These are phyloP conservation scores for Penelope pileata DNA, from an alignment of 2,113 vertebrate species.

Conservation along the genomic window DNA sequence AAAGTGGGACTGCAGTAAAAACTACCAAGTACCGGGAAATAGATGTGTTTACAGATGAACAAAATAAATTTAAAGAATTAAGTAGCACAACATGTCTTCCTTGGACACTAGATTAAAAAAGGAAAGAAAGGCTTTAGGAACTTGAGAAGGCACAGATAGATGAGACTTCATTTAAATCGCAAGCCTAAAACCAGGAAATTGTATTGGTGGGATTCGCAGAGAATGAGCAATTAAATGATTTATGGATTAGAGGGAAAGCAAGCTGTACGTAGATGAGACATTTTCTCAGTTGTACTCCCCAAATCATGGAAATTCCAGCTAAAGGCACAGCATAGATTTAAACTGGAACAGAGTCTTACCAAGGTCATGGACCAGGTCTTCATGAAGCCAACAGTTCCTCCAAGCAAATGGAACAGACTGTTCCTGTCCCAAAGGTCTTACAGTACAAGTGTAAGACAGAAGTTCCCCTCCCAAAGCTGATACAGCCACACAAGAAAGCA, in stretches of 20 bases:
- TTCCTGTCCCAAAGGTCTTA: background rate
- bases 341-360: background rate
- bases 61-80: background rate
- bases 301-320: background rate
- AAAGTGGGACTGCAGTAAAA: background rate
- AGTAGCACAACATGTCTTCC: background rate
- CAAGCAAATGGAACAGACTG: background rate
- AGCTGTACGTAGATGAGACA: background rate
- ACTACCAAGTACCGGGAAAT: background rate
- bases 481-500: background rate
- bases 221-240: background rate
- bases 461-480: background rate
- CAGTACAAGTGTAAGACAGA: background rate
- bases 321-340: background rate
- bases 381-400: background rate
- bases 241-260: background rate
- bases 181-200: conserved; percentile 12
- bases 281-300: background rate
- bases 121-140: conserved; percentile 18
- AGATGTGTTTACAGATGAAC: background rate
- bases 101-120: conserved; percentile 1
- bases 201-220: background rate
- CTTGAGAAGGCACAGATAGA: background rate
- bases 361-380: background rate
- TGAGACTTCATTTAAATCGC: background rate